Base-by-base conservation (phyloP, 2,888 invertebrate species). In the Leptura quadrifasciata region DNA sequence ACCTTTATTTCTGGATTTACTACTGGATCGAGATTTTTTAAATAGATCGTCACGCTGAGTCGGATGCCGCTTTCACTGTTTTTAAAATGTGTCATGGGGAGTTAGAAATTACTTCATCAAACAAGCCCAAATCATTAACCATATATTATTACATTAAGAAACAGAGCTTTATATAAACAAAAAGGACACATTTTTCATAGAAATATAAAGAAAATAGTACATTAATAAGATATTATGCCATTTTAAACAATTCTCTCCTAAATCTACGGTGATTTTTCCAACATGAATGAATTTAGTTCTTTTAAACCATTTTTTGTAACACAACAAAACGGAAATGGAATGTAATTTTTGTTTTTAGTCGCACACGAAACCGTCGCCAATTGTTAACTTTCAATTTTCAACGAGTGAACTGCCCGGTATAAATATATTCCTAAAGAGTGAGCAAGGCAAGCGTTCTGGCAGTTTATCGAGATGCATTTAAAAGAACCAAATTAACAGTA, bases 71-170 rank as follows among this genome's bases (percentile, higher is more conserved):
- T 31, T 31, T 31, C 0, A 31, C 6, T 2, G 10, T 39, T 39
- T 39, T 39, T 39, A 39, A 39, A 5, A n/a, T 3, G 3, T n/a
- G 5, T 47, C 5, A n/a, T n/a, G n/a, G 27, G 21, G 2, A 21
- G 20, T n/a, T 20, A 54, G 73, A n/a, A 60, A 47, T 47, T 8
- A 27, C 8, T 2, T 15, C 8, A 57, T 61, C 31, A 15, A 74
- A 68, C 20, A 52, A 54, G 39, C 12, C 27, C 31, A 72, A 71
- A 76, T 78, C 76, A 68, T 75, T 78, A 78, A 78, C 78, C 76
- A 78, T 78, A 72, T 78, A 78, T 78, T 78, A 76, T 72, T 78
- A 78, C 78, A 75, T 75, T 78, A 76, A 78, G 78, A 78, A 76
- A 78, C 76, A 78, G 76, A 57, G 65, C 21, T 60, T 67, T 60